Base-by-base conservation (phyloP, 2,113 vertebrate genomes). In the Leucosticte australis region DNA sequence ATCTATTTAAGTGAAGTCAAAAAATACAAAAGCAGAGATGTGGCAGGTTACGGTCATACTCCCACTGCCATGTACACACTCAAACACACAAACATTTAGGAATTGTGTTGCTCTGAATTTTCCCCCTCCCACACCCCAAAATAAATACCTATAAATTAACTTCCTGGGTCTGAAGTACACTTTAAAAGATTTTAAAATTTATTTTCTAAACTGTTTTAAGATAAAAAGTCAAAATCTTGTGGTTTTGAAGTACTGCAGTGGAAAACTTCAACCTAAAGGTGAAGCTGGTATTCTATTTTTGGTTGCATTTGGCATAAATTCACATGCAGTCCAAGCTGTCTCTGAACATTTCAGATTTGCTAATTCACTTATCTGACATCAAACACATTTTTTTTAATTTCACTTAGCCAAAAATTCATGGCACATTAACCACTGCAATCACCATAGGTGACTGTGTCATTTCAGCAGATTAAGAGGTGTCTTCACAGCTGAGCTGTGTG, bases 261-360 rank as follows among this genome's bases (percentile, higher is more conserved):
- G 55, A 86, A 89, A 91, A 63, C 63, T 76, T 79, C 62, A 64
- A 13, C 62, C 64, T 30, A n/a, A 87, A 37, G 49, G 10, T 92
- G 28, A 88, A 86, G 50, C 74, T 47, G 63, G 60, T 69, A 12
- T 21, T 76, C 63, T 83, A 28, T 57, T 89, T 95, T 85, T 53
- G 73, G 71, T 16, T 60, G 44, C 68, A 71, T 91, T 63, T 89
- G 89, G 76, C 64, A 84, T 4, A 27, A 85, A 92, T 64, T 88
- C 85, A 80, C 41, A 35, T n/a, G 64, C 5, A 90, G 75, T 31
- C 75, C 71, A 53, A 65, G 50, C 28, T 76, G 63, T 31, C 46
- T 76, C 44, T 1, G 20, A 88, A 67, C n/a, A 64, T 37, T 82
- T 68, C 37, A 31, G 87, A 65, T 91, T 65, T 87, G 59, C 57